Percentiles rank a stretch among this genome's conserved stretches.
Conservation (phyloP, 2,797 vertebrate species). For the Lacerta viridis region DNA sequence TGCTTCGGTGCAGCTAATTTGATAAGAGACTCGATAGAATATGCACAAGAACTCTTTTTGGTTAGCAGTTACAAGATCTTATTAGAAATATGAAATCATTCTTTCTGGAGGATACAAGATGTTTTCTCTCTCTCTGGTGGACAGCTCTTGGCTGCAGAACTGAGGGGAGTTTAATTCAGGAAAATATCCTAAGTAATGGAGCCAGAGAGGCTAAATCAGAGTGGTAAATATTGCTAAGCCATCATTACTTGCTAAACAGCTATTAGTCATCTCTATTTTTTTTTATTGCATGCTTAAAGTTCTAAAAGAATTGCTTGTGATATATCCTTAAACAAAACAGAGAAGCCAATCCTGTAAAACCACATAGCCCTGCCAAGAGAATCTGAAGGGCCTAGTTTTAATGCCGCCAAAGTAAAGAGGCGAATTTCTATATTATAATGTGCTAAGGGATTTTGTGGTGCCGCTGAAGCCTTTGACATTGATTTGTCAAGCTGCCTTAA, state of each 20-base stretch:
- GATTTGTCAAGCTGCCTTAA: neutral
- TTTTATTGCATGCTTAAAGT: slow-evolving; percentile 67
- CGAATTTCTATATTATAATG: slow-evolving; percentile 57
- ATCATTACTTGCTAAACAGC: slow-evolving; percentile 81
- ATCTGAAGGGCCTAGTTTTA: slow-evolving; percentile 74
- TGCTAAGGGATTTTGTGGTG: slow-evolving; percentile 17
- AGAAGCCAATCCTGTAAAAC: slow-evolving; percentile 69
- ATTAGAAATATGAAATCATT: slow-evolving; percentile 84
- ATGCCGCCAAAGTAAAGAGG: slow-evolving; percentile 68
- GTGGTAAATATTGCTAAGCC: slow-evolving; percentile 83
- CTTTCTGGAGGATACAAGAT: slow-evolving; percentile 75
- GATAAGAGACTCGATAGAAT: slow-evolving; percentile 39
- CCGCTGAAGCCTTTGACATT: neutral
- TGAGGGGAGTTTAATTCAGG: slow-evolving; percentile 79
- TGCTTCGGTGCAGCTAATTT: slow-evolving; percentile 52
- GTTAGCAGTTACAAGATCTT: slow-evolving; percentile 70
- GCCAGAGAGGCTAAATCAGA: slow-evolving; percentile 77
- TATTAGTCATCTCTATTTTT: slow-evolving; percentile 81
- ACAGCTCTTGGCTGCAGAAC: slow-evolving; percentile 83
- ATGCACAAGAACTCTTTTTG: slow-evolving; percentile 67
- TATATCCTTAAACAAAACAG: slow-evolving; percentile 78
- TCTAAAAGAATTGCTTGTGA: slow-evolving; percentile 71
- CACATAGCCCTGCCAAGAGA: slow-evolving; percentile 71
- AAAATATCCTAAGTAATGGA: slow-evolving; percentile 81
- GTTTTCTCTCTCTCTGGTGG: slow-evolving; percentile 74